Evolutionary conservation across 2,797 vertebrate species (phyloP).

Genomic region (Cottoperca gobio): DNA sequence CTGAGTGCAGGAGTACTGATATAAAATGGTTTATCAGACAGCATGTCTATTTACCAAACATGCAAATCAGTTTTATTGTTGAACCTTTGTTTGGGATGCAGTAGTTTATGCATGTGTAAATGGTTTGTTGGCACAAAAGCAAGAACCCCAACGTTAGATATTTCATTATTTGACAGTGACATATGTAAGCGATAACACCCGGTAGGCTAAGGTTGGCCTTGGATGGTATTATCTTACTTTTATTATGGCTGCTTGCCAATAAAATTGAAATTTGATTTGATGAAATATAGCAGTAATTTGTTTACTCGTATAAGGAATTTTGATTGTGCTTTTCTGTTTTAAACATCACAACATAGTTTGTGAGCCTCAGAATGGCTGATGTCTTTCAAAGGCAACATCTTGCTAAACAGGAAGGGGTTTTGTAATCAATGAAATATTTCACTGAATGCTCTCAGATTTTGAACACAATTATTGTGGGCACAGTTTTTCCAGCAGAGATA

Average conservation of each 20-base stretch:
- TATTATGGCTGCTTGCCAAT: not conserved
- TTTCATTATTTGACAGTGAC: not conserved
- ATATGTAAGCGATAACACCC: not conserved
- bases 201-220: not conserved
- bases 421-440: not conserved
- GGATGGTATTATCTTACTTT: not conserved
- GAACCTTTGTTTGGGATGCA: slow-evolving; percentile 24
- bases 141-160: not conserved
- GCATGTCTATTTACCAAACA: slow-evolving; percentile 47
- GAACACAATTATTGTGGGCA: not conserved
- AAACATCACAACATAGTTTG: slow-evolving; percentile 1
- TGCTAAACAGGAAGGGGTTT: not conserved
- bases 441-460: not conserved
- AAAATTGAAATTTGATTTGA: not conserved
- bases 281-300: not conserved
- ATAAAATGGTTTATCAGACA: slow-evolving; percentile 53
- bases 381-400: not conserved
- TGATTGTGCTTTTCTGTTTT: not conserved
- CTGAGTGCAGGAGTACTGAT: slow-evolving; percentile 45
- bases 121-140: not conserved
- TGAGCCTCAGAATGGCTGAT: not conserved
- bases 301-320: not conserved
- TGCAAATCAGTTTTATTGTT: slow-evolving; percentile 34
- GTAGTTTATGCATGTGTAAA: not conserved
- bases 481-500: not conserved